These are phyloP conservation scores for Cotesia vestalis DNA, from an alignment of 1,140 invertebrate genomes.

Conservation along the genomic window DNA sequence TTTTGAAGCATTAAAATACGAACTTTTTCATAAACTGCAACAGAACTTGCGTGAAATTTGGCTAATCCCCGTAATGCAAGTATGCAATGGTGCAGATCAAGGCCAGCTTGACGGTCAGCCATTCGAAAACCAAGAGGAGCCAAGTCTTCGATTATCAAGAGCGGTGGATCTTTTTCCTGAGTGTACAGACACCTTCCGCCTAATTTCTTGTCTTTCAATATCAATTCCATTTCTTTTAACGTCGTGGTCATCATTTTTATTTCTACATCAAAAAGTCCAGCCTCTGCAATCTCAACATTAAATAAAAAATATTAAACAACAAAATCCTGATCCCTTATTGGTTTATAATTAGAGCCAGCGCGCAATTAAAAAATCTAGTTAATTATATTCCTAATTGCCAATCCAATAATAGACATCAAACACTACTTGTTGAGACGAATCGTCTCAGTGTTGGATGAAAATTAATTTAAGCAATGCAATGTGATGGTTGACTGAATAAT, in stretches of 20 bases:
- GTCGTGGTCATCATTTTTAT: constrained; percentile 58
- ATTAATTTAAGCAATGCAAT: too few species aligned
- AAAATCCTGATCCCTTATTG: background rate
- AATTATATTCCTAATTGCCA: too few species aligned
- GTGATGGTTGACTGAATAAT: too few species aligned
- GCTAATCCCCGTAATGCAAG: constrained; percentile 68
- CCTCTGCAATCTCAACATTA: constrained; percentile 44
- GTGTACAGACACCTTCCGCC: constrained; percentile 51
- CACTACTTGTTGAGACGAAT: too few species aligned
- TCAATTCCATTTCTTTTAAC: constrained; percentile 54
- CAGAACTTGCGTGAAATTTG: constrained; percentile 69
- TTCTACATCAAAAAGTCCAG: constrained; percentile 53
- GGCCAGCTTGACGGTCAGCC: constrained; percentile 64
- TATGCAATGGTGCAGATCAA: constrained; percentile 65
- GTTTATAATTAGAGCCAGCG: too few species aligned
- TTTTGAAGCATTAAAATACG: background rate
- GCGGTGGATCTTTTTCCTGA: constrained; percentile 53
- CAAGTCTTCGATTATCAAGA: constrained; percentile 69
- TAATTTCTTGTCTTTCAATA: constrained; percentile 42
- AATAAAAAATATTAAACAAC: background rate
- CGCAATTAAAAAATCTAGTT: too few species aligned
- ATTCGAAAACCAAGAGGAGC: constrained; percentile 66
- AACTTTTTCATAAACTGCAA: constrained; percentile 66
- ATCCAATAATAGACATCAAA: too few species aligned
- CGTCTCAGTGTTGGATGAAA: too few species aligned